phyloP scores from a whole-genome alignment of 2,797 vertebrate species.

The Myioborus melanocephalus region DNA sequence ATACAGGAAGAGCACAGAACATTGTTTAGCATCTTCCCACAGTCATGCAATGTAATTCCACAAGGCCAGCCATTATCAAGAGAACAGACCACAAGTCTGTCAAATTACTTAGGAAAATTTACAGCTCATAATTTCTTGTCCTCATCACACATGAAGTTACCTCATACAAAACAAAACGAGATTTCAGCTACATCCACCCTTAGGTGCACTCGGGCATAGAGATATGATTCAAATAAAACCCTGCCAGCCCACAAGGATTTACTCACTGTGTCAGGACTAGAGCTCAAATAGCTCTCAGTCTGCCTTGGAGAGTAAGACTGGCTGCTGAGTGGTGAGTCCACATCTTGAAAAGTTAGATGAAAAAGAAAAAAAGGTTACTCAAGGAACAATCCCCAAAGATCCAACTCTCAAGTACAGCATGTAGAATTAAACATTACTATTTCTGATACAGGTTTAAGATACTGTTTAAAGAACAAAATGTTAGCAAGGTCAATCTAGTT shows the following conservation, averaged over 20 bases:
- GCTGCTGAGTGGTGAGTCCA: constrained; percentile 48
- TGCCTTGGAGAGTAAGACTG: constrained; percentile 69
- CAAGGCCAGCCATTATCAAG: background rate
- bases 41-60: background rate
- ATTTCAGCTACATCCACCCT: background rate
- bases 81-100: background rate
- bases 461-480: background rate
- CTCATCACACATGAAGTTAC: background rate
- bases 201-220: background rate
- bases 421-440: background rate
- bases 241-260: background rate
- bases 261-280: constrained; percentile 76
- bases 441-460: background rate
- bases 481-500: background rate
- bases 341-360: constrained; percentile 49
- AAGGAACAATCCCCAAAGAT: background rate
- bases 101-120: background rate
- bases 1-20: background rate
- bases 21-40: background rate
- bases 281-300: constrained; percentile 69
- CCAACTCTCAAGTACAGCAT: background rate
- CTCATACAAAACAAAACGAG: background rate
- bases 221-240: background rate
- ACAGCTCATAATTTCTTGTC: background rate
- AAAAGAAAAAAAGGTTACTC: background rate